These are phyloP conservation scores for Yasuhikotakia modesta DNA, from an alignment of 2,797 vertebrate genomes.

Conservation along the genomic window DNA sequence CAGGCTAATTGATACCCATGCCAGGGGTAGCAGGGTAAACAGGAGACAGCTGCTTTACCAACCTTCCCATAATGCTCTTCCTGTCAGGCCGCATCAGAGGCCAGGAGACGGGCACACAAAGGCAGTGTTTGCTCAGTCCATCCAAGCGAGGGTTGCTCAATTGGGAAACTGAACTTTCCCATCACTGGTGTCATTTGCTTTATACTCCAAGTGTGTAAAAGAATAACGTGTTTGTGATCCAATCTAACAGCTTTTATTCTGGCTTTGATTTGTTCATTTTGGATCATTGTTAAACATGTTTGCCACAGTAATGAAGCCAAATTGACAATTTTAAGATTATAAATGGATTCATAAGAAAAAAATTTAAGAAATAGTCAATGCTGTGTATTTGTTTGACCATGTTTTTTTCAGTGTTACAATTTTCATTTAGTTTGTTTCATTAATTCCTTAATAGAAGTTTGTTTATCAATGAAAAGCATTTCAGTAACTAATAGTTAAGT, in stretches of 20 bases:
- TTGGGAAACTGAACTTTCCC: conserved; percentile 77
- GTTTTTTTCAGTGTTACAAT: background rate
- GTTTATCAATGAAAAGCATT: background rate
- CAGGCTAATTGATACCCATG: conserved; percentile 71
- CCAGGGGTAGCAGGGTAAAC: conserved; percentile 68
- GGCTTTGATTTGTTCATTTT: conserved; percentile 6
- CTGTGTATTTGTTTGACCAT: background rate
- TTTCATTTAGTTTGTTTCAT: background rate
- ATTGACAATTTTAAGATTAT: background rate
- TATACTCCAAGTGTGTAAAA: conserved; percentile 56
- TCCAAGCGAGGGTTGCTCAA: conserved; percentile 75
- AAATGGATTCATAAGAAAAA: too few species aligned
- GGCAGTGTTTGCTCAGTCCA: conserved; percentile 81
- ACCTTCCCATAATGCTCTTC: conserved; percentile 65
- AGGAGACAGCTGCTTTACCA: conserved; percentile 68
- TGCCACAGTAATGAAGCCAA: background rate
- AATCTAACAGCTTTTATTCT: conserved; percentile 16
- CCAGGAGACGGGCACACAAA: conserved; percentile 75
- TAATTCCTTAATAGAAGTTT: too few species aligned
- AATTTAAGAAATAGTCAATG: background rate
- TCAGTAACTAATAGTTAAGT: background rate
- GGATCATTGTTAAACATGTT: background rate
- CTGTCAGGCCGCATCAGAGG: conserved; percentile 71
- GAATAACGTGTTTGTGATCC: conserved; percentile 53
- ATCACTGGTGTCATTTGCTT: conserved; percentile 63